A percentile compares a stretch with the other conserved stretches of the same genome.
phyloP scores from a whole-genome alignment of 2,888 invertebrate genomes.

The Nomada lathburiana region DNA sequence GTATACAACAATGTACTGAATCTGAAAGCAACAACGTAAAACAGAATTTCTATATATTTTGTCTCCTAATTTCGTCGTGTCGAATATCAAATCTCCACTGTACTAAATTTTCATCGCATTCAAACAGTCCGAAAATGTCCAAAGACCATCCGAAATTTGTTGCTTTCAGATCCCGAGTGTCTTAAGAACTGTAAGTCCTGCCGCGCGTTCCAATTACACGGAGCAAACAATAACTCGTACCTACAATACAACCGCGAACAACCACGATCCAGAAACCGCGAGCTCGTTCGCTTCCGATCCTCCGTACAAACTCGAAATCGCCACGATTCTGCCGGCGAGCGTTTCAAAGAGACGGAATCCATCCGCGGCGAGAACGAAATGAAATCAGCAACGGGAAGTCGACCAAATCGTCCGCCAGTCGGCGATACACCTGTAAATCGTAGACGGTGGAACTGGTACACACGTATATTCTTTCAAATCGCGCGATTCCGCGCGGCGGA shows the following conservation, averaged over 20 bases:
- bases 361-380: not conserved
- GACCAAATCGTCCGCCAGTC: conserved; percentile 8
- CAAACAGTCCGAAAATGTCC: no score
- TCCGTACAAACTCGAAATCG: not conserved
- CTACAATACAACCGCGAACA: not conserved
- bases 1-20: not conserved
- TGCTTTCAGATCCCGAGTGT: not conserved
- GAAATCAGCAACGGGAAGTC: not conserved
- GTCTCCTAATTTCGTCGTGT: not conserved
- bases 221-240: not conserved
- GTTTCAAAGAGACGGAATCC: not conserved
- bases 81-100: no score
- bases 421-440: not conserved
- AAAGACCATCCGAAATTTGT: not conserved
- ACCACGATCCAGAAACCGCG: not conserved
- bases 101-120: no score
- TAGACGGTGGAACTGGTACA: not conserved
- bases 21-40: not conserved
- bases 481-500: not conserved
- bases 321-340: not conserved
- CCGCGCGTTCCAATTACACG: not conserved
- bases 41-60: not conserved
- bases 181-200: not conserved
- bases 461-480: not conserved
- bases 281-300: not conserved